Base-by-base conservation (phyloP, 2,113 vertebrate species). In the Polypterus bichir region DNA sequence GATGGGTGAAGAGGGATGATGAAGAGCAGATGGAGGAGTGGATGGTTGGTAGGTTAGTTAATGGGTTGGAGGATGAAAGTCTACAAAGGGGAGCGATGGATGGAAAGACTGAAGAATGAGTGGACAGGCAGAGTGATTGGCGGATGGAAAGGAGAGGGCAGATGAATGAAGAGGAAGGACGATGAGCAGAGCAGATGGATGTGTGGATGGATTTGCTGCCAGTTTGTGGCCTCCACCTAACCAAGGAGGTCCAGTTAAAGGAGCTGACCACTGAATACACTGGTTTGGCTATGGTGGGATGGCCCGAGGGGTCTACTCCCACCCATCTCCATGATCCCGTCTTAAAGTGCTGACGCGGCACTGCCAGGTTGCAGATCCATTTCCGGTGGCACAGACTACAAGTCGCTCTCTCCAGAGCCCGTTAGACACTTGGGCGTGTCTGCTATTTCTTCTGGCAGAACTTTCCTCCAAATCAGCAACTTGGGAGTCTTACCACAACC, bases 341-440 rank as follows among this genome's bases (percentile, higher is more conserved):
- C 44, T 55, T 46, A 9, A 49, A 8, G 54, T 10, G 44, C 11
- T 57, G 53, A 4, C 7, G 5, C 51, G 5, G 27, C 10, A 10
- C 9, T 57, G 11, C 45, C 7, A 62, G 10, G n/a, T 47, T 9
- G 10, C 53, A 53, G 46, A 9, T 7, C 45, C 6, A 5, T 44
- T 11, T 11, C 8, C 59, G 11, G 11, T n/a, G 51, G 55, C 47
- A 65, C 48, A 5, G 10, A 44, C 49, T 5, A 4, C 7, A 51
- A 4, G 9, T 5, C 53, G 3, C 27, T 9, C 46, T 46, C 52
- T 51, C 44, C 59, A 56, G 61, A 61, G 52, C 62, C 46, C 47
- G 44, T 57, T 54, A 6, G 5, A 62, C 58, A 27, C 45, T 45
- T n/a, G 67, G 63, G 63, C 65, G 63, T 65, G 67, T 65, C 67